Evolutionary conservation across 2,888 invertebrate genomes (phyloP).

Genomic region (Rhagonycha fulva): DNA sequence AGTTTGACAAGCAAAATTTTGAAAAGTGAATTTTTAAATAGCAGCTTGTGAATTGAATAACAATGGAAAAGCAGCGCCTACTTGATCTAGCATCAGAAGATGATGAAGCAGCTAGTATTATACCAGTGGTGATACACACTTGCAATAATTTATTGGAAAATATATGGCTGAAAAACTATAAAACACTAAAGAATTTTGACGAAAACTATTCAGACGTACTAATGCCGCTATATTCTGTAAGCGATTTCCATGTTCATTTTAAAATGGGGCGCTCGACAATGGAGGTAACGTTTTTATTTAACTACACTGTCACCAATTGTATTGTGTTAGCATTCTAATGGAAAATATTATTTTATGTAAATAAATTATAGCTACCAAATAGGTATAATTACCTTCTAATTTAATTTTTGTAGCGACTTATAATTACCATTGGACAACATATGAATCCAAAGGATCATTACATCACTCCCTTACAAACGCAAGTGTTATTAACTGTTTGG

Average conservation of each 20-base stretch:
- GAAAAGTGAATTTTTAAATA: too few species aligned
- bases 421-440: neutral
- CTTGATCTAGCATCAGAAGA: neutral
- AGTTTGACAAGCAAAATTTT: neutral
- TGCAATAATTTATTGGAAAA: neutral
- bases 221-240: neutral
- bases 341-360: neutral
- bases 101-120: neutral
- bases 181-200: neutral
- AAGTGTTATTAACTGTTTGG: neutral
- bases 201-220: neutral
- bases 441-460: neutral
- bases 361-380: neutral
- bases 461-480: neutral
- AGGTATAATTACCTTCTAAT: neutral
- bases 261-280: neutral
- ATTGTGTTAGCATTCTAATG: neutral
- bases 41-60: neutral
- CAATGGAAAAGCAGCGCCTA: neutral
- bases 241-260: neutral
- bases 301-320: too few species aligned
- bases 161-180: neutral
- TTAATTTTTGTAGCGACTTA: neutral
- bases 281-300: neutral
- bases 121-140: neutral